Percentiles rank a stretch among this genome's conserved stretches.
Conservation (phyloP, 2,888 invertebrate species). For the Ephialtes manifestator region DNA sequence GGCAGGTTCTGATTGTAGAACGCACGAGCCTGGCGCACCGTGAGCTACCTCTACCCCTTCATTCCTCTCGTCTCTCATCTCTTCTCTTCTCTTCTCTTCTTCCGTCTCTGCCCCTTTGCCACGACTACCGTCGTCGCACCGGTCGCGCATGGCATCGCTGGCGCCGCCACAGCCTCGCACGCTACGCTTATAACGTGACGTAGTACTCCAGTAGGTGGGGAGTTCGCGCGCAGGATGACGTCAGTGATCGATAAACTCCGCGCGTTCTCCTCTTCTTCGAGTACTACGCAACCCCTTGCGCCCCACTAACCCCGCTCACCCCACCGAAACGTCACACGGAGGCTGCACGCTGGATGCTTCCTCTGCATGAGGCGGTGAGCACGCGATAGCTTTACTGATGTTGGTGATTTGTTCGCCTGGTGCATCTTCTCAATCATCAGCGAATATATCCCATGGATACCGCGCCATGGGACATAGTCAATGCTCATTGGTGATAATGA, state of each 20-base stretch:
- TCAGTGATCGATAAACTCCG: constrained; percentile 84
- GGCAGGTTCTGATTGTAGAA: constrained; percentile 43
- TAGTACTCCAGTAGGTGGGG: constrained; percentile 79
- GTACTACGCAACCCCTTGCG: constrained; percentile 79
- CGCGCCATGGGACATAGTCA: neutral
- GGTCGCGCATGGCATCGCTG: constrained; percentile 51
- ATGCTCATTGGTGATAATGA: constrained; percentile 19
- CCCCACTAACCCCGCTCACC: constrained; percentile 59
- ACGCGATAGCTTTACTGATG: neutral
- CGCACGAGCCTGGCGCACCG: constrained; percentile 38
- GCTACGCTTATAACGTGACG: constrained; percentile 80
- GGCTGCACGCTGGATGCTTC: constrained; percentile 40
- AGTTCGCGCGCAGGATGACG: constrained; percentile 77
- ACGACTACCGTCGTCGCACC: constrained; percentile 41
- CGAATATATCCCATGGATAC: neutral
- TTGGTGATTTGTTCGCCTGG: constrained; percentile 16
- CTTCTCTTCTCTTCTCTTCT: constrained; percentile 30
- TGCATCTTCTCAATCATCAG: constrained; percentile 23
- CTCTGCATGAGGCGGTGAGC: neutral
- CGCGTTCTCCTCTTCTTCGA: constrained; percentile 75
- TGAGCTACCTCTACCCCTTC: constrained; percentile 47
- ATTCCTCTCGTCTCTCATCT: constrained; percentile 26
- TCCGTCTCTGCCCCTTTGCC: constrained; percentile 26
- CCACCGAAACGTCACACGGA: constrained; percentile 31
- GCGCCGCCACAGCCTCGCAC: constrained; percentile 71